Base-by-base conservation (phyloP, 2,888 invertebrate species). In the Laothoe populi region DNA sequence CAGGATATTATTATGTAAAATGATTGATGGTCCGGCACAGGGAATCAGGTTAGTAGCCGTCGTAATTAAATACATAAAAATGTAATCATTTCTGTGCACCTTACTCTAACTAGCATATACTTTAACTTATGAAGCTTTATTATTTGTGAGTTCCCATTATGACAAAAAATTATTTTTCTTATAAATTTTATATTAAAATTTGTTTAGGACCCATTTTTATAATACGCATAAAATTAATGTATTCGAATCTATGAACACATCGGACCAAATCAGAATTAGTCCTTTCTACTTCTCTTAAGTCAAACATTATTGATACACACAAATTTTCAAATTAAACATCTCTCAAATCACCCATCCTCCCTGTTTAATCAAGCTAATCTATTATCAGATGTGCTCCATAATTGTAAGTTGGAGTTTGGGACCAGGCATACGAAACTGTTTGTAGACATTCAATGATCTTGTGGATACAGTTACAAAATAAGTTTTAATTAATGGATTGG, bases 401-500 rank as follows among this genome's bases (percentile, higher is more conserved):
- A 82, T 80, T 78, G 79, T 80, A 81, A 83, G 79, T 81, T 74
- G 72, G 82, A 84, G 81, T 83, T 68, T 70, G 75, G 77, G 82
- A 84, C 82, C 80, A 83, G 77, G 78, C 80, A 74, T 75, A 73
- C 76, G 73, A 77, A 79, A 73, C 70, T 65, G 79, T 86, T 85
- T 84, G 83, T 79, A 75, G 70, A 70, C 70, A 79, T 79, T 79
- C 79, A 77, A 78, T 73, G 78, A 85, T 87, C 80, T 83, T 84
- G 82, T 82, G 49, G 57, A 53, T 57, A 81, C 79, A 75, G 84
- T 77, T 80, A 86, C 90, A 85, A 90, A 90, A 90, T 88, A 92
- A 92, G 87, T 92, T 92, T 91, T 92, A 92, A 92, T 92, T 92
- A 92, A 92, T 92, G 92, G 90, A 92, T 92, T 84, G 89, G 86